A percentile compares a stretch with the other conserved stretches of the same genome.
Conservation (phyloP, 2,797 vertebrate genomes). For the Moxostoma hubbsi region DNA sequence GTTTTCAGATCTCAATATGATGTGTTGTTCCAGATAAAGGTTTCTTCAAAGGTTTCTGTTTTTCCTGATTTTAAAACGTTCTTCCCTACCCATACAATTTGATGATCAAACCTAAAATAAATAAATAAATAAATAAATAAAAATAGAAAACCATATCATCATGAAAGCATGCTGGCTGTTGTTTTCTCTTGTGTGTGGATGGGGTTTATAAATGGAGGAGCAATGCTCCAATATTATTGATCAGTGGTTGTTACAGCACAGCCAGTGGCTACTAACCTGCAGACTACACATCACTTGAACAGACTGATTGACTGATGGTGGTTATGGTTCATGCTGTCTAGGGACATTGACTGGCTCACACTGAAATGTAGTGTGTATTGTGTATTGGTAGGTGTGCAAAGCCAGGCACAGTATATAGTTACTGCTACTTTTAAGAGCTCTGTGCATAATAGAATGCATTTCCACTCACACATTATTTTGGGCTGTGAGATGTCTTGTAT, state of each 20-base stretch:
- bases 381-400: conserved; percentile 9
- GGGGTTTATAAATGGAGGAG: conserved; percentile 58
- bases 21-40: no score
- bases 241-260: conserved; percentile 58
- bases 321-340: conserved; percentile 39
- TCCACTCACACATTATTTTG: not conserved
- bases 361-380: conserved; percentile 7
- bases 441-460: not conserved
- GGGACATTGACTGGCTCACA: conserved; percentile 19
- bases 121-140: no score
- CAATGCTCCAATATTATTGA: conserved; percentile 62
- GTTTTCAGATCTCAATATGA: not conserved
- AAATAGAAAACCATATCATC: not conserved
- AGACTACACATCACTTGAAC: conserved; percentile 54
- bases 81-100: no score
- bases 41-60: no score
- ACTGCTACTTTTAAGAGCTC: no score
- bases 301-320: conserved; percentile 54
- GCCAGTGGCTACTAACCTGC: conserved; percentile 56
- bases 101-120: no score
- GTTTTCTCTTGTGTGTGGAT: conserved; percentile 43
- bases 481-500: not conserved
- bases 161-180: conserved; percentile 41
- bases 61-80: not conserved
- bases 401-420: not conserved